Evolutionary conservation across 2,797 vertebrate species (phyloP).

Genomic region (Pteropus rufus): DNA sequence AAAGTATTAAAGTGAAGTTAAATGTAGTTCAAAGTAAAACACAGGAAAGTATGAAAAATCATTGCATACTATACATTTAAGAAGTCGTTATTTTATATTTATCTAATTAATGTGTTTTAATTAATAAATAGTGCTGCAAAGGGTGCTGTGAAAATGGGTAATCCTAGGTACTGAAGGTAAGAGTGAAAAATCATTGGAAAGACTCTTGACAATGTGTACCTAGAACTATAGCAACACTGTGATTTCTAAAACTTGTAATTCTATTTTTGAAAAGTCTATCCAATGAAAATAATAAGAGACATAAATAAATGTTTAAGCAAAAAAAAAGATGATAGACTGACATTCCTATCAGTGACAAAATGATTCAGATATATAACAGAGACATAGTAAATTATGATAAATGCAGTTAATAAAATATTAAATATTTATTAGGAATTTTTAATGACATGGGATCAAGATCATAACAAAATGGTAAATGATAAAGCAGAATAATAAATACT

Average conservation of each 20-base stretch:
- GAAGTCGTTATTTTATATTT: not conserved
- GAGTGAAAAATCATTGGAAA: not conserved
- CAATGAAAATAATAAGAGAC: not conserved
- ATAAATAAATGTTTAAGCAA: not conserved
- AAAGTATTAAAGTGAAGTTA: not conserved
- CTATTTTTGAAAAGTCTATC: not conserved
- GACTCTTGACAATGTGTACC: not conserved
- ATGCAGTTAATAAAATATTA: slow-evolving; percentile 8
- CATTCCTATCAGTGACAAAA: not conserved
- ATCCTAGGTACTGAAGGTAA: not conserved
- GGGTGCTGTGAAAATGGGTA: not conserved
- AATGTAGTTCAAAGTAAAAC: not conserved
- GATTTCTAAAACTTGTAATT: not conserved
- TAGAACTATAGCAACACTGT: not conserved
- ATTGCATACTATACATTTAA: not conserved
- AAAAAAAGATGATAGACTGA: not conserved
- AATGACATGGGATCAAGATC: slow-evolving; percentile 12
- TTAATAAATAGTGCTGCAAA: not conserved
- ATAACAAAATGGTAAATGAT: not conserved
- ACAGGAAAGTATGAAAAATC: not conserved
- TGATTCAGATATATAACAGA: not conserved
- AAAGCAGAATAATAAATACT: not conserved
- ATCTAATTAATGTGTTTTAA: not conserved
- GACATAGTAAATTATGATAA: not conserved
- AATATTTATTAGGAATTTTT: slow-evolving; percentile 4